Base-by-base conservation (phyloP, 1,140 invertebrate genomes). In the Pemphigus obesinymphae region DNA sequence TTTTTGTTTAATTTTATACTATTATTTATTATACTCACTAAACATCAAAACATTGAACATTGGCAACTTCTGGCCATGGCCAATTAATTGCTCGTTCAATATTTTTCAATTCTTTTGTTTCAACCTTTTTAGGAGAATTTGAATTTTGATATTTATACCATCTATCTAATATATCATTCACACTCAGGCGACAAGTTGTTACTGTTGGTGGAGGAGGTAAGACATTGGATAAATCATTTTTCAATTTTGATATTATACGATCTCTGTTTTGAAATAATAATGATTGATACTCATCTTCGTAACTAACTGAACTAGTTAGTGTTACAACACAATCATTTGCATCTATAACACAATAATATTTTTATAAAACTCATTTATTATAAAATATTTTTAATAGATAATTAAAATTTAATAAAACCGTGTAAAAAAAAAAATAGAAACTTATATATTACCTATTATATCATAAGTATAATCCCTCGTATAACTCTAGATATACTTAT, bases 41-140 rank as follows among this genome's bases (percentile, higher is more conserved):
- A 63, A 80, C 76, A 80, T 80, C 76, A 61, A 80, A 80, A 63
- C 76, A 80, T 10, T 80, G 76, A 23, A 80, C 76, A 80, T 80
- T 80, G 17, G 48, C 23, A 20, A 80, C 55, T 45, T 80, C 53
- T 43, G 76, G 76, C 76, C 76, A 80, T 2, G 11, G 4, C 76
- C 76, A 61, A 61, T 43, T 61, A 10, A 43, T 80, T 26, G 76
- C 76, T 7, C 76, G 53, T 20, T 80, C 76, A 61, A 80, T 43
- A 61, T 80, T 80, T 80, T 80, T 80, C 15, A 80, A 45, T 5
- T 63, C 37, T 63, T 80, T 80, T 29, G 76, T 61, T 80, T 43
- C 53, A n/a, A 40, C 17, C 63, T 80, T 80, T 5, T 80, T 80
- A 11, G 37, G 55, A 29, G 23, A 20, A 43, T 80, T 80, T 45